Base-by-base conservation (phyloP, 2,797 vertebrate genomes). In the Acanthurus leucopareius region DNA sequence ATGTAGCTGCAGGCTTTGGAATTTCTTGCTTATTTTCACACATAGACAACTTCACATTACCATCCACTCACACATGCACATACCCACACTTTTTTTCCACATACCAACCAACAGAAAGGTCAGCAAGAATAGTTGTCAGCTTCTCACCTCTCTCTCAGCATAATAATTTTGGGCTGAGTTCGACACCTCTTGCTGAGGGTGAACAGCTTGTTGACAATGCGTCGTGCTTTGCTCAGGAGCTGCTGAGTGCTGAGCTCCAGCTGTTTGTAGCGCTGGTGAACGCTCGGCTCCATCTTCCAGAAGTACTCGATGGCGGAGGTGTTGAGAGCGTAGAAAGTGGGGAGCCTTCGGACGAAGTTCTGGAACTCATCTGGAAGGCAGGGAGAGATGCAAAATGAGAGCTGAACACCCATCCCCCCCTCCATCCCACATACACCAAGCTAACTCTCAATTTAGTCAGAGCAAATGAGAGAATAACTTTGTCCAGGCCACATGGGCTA, bases 151-250 rank as follows among this genome's bases (percentile, higher is more conserved):
- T 97, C 96, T 88, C 96, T 95, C 44, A 97, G 97, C 92, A 97
- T 92, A 81, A 97, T 94, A 84, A 98, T 96, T 90, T 95, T 94
- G 2, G 97, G 98, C 88, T 97, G 97, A 44, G 94, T 97, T 79
- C 96, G 96, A 83, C 98, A 99, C 80, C 97, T 96, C 94, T 97
- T 98, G 94, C 97, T 98, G 70, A 99, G 97, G 87, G 96, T 96
- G 86, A 99, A 99, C 89, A 99, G 97, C 88, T 98, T 98, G 93
- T 95, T 95, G 88, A 97, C 93, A 61, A 97, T 96, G 88, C 95
- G 97, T 20, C 96, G 96, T 0, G 97, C 97, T 95, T 99, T 99
- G 86, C 94, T 91, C 88, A 97, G 94, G 45, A 99, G 96, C 67
- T 97, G 97, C 84, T 94, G 96, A 92, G 93, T 94, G 96, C 93